These are phyloP conservation scores for Stichopus horrens DNA, from an alignment of 53 echinoderm and acorn worm species.

Conservation along the genomic window DNA sequence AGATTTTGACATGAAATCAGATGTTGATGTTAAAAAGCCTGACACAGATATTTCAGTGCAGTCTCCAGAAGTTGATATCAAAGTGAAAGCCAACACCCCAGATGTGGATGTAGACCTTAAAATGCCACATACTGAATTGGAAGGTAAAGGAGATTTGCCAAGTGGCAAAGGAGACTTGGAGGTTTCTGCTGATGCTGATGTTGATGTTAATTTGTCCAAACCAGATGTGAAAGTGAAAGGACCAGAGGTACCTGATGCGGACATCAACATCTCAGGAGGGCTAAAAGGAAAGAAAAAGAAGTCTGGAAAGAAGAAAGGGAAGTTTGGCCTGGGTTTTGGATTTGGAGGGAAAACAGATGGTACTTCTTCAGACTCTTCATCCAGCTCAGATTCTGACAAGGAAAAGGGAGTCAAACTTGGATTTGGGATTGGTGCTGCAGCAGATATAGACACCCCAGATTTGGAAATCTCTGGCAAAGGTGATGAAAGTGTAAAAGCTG, in stretches of 20 bases:
- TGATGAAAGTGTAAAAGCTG: slow-evolving; percentile 40
- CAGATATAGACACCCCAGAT: slow-evolving; percentile 36
- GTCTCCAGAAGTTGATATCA: slow-evolving; percentile 33
- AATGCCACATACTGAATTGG: slow-evolving; percentile 4
- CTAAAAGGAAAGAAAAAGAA: not conserved
- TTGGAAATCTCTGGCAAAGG: slow-evolving; percentile 19
- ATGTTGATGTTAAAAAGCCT: slow-evolving; percentile 15
- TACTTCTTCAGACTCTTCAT: slow-evolving; percentile 25
- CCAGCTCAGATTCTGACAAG: slow-evolving; percentile 48
- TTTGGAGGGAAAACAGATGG: slow-evolving; percentile 62
- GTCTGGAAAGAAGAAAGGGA: slow-evolving; percentile 49
- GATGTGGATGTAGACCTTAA: slow-evolving; percentile 51
- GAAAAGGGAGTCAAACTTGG: slow-evolving; percentile 34
- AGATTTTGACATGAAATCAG: slow-evolving; percentile 30
- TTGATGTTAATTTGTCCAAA: slow-evolving; percentile 42
- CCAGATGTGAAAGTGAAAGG: slow-evolving; percentile 46
- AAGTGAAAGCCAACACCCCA: slow-evolving; percentile 30
- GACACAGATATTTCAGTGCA: slow-evolving; percentile 62
- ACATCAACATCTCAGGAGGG: slow-evolving; percentile 31
- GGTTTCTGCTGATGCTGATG: slow-evolving; percentile 51
- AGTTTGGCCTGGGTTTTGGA: slow-evolving; percentile 69
- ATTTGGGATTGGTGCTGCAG: slow-evolving; percentile 38
- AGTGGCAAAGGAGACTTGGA: slow-evolving; percentile 49
- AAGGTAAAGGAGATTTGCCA: slow-evolving; percentile 18
- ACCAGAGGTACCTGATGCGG: slow-evolving; percentile 25